Evolutionary conservation across 2,113 vertebrate species (phyloP).

Genomic region (Oreochromis aureus): DNA sequence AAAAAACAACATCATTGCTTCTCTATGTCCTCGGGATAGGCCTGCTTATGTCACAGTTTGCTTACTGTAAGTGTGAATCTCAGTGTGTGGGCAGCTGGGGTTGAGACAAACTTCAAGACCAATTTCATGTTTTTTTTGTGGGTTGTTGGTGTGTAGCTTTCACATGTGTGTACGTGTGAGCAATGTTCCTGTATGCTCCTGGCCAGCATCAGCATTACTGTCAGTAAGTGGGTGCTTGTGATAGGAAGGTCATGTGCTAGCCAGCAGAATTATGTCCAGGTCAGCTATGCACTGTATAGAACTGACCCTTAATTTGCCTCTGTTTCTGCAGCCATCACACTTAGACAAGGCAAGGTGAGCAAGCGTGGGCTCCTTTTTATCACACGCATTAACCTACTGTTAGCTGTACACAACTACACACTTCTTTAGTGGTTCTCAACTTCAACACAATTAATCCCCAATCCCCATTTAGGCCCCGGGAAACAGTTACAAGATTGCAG

Average conservation of each 20-base stretch:
- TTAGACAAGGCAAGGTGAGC: background rate
- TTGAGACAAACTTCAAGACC: constrained; percentile 40
- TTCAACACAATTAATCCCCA: background rate
- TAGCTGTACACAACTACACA: background rate
- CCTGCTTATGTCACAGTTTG: constrained; percentile 21
- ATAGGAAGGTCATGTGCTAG: constrained; percentile 36
- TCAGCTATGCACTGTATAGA: constrained; percentile 28
- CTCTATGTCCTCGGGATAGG: constrained; percentile 26
- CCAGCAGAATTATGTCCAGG: constrained; percentile 43
- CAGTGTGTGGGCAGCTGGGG: constrained; percentile 24
- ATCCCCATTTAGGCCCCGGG: background rate
- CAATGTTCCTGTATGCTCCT: background rate
- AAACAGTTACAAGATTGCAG: background rate
- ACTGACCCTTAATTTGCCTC: constrained; percentile 12
- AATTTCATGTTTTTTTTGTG: constrained; percentile 18
- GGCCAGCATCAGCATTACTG: constrained; percentile 4
- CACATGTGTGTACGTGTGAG: background rate
- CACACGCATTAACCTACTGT: background rate
- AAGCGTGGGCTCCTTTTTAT: background rate
- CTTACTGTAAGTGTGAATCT: constrained; percentile 17
- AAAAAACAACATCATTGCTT: constrained; percentile 17
- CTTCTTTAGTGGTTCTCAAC: background rate
- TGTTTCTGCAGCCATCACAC: background rate
- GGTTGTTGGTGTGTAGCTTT: background rate
- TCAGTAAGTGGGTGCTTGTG: constrained; percentile 25